Conservation (phyloP, 2,113 vertebrate species). For the Maccullochella peelii region DNA sequence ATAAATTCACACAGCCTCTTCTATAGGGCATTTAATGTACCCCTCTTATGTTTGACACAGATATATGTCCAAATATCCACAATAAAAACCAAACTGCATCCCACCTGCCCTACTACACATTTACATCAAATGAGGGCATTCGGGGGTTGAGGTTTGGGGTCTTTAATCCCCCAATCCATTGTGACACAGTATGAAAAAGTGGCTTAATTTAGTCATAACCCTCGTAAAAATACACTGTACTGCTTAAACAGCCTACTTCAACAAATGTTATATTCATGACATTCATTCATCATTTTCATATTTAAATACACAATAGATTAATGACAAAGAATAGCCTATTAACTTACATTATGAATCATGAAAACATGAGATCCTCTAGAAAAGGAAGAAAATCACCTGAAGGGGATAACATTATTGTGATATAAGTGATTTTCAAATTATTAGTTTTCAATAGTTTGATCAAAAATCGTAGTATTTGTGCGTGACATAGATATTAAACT, state of each 20-base stretch:
- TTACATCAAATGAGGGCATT: background rate
- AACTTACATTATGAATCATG: background rate
- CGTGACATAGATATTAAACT: background rate
- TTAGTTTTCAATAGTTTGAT: background rate
- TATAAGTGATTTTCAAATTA: background rate
- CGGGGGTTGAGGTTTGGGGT: background rate
- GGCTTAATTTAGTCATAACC: background rate
- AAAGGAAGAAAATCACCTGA: background rate
- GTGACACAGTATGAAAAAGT: background rate
- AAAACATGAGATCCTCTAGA: background rate
- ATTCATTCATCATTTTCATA: background rate
- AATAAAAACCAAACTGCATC: background rate
- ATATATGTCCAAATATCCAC: background rate
- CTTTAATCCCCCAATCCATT: background rate
- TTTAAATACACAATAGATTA: background rate
- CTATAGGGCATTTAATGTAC: background rate
- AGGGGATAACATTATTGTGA: background rate
- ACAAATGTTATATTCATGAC: background rate
- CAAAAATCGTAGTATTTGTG: background rate
- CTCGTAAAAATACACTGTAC: background rate
- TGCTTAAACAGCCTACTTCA: background rate
- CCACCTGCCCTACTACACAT: background rate
- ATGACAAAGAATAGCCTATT: background rate
- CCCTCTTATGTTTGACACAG: background rate
- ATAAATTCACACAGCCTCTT: constrained; percentile 23